A percentile compares a stretch with the other conserved stretches of the same genome.
Evolutionary conservation across 2,888 invertebrate species (phyloP).

Genomic region (Argynnis bischoffii): DNA sequence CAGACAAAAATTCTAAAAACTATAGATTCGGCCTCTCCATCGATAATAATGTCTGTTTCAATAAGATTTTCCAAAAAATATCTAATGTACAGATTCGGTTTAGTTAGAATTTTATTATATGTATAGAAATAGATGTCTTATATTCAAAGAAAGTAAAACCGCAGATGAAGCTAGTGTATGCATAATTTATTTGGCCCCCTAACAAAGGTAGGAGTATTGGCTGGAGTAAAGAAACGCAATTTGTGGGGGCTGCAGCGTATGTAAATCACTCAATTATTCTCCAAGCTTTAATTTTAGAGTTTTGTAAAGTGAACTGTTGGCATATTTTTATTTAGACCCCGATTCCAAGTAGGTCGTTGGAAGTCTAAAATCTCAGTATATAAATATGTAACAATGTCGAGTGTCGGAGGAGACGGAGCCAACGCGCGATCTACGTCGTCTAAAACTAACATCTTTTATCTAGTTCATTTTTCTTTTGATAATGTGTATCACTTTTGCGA

Average conservation of each 20-base stretch:
- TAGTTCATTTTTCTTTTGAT: neutral
- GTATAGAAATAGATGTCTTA: too few relatives aligned
- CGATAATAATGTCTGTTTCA: too few relatives aligned
- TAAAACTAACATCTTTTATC: slow-evolving; percentile 1
- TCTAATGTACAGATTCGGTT: too few relatives aligned
- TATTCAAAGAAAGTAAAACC: neutral
- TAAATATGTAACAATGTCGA: slow-evolving; percentile 20
- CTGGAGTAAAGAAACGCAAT: slow-evolving; percentile 1
- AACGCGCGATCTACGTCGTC: slow-evolving; percentile 5
- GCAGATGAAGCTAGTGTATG: neutral
- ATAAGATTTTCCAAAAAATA: too few relatives aligned
- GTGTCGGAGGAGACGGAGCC: slow-evolving; percentile 12
- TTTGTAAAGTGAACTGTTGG: slow-evolving; percentile 23
- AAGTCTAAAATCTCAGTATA: slow-evolving; percentile 13
- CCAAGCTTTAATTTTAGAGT: slow-evolving; percentile 13
- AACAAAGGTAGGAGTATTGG: neutral
- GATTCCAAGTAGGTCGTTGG: slow-evolving; percentile 14
- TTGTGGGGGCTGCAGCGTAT: slow-evolving; percentile 17
- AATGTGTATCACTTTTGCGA: neutral
- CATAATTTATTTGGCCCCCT: slow-evolving; percentile 4
- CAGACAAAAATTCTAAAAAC: too few relatives aligned
- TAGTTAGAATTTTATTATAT: too few relatives aligned
- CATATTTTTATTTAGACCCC: slow-evolving; percentile 24
- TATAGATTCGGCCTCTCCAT: too few relatives aligned
- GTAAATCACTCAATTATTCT: slow-evolving; percentile 25